Evolutionary conservation across 2,888 invertebrate species (phyloP), one percentile per base, ranked within the genome.

Genomic region (Diogma glabrata): DNA sequence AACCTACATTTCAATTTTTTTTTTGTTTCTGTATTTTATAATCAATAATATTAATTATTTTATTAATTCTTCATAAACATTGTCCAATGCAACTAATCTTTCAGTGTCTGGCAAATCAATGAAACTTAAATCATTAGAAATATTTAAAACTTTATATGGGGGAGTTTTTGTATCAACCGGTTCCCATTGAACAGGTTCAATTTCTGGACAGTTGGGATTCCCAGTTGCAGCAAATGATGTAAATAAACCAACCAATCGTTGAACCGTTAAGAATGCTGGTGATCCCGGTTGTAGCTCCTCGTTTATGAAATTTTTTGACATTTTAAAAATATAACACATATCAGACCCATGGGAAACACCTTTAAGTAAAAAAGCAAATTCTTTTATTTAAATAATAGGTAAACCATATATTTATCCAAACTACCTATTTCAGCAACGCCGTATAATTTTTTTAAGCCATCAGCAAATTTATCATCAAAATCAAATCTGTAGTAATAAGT

Each of bases 321-420:
- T 19, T 19, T 72, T 75, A 22, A 81, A 72, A 2, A 81, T 52
- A 56, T 81, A 81, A 10, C 74, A 74, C 1, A 76, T 63, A 1
- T 82, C 82, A 55, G 82, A 82, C 0, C 70, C 75, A 59, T 82
- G 82, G 26, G 75, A 73, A 1, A 76, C 73, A 3, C 81, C 82
- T 16, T 38, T 12, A 19, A 19, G 9, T 8, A 5, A 12, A n/a
- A n/a, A n/a, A n/a, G n/a, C n/a, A n/a, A n/a, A n/a, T n/a, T n/a
- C n/a, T n/a, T n/a, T n/a, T n/a, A n/a, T n/a, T n/a, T n/a, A n/a
- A n/a, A n/a, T n/a, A n/a, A n/a, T n/a, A n/a, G n/a, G n/a, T n/a
- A n/a, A n/a, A n/a, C n/a, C n/a, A n/a, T n/a, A n/a, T n/a, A n/a
- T n/a, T n/a, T n/a, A n/a, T n/a, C n/a, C n/a, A n/a, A n/a, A n/a